A percentile compares a stretch with the other conserved stretches of the same genome.
phyloP scores from a whole-genome alignment of 1,140 invertebrate species.

The Drosophila bocqueti region DNA sequence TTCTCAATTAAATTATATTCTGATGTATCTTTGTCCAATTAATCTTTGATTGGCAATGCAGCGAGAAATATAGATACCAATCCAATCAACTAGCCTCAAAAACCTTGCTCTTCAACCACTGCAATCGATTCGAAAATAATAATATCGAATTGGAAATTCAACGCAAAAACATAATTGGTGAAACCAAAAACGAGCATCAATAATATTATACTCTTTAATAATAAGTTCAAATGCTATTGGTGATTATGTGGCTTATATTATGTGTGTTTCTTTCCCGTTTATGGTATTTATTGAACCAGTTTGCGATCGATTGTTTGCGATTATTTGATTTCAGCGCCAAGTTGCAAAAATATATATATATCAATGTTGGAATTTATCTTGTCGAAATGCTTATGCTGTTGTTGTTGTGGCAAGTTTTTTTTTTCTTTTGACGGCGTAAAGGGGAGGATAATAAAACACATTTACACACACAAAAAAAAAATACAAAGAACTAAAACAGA shows the following conservation, averaged over 20 bases:
- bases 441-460: constrained; percentile 45
- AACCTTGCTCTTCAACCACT: constrained; percentile 12
- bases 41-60: neutral
- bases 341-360: constrained; percentile 63
- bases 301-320: constrained; percentile 66
- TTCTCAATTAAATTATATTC: neutral
- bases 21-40: neutral
- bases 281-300: constrained; percentile 49
- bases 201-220: constrained; percentile 33
- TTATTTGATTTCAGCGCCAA: constrained; percentile 84
- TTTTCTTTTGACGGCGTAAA: neutral
- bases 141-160: constrained; percentile 26
- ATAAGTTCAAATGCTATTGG: constrained; percentile 23
- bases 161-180: constrained; percentile 20
- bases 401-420: constrained; percentile 5
- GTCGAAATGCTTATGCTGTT: constrained; percentile 53
- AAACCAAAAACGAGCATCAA: constrained; percentile 31
- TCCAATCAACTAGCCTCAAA: neutral
- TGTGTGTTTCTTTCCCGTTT: constrained; percentile 54
- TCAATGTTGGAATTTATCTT: constrained; percentile 61
- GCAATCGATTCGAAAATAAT: constrained; percentile 28
- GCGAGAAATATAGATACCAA: neutral
- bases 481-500: constrained; percentile 29
- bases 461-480: constrained; percentile 34
- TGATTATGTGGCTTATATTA: constrained; percentile 38